These are phyloP conservation scores for Coreoperca whiteheadi DNA, from an alignment of 2,113 vertebrate species.

Conservation along the genomic window DNA sequence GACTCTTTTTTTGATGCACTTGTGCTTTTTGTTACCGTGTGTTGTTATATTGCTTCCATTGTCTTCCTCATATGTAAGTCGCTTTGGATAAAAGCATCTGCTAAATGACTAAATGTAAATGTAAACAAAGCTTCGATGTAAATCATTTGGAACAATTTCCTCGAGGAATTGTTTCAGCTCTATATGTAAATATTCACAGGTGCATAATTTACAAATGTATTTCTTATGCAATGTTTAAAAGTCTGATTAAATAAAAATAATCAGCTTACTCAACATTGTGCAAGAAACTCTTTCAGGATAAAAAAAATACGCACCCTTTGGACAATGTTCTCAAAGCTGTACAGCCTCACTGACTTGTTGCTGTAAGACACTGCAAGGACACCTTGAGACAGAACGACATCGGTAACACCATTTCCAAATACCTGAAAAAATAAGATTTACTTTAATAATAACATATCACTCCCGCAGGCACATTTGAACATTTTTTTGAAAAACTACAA, in stretches of 20 bases:
- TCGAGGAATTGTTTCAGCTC: too few relatives aligned
- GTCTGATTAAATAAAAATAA: neutral
- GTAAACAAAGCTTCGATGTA: too few relatives aligned
- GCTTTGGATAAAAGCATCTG: too few relatives aligned
- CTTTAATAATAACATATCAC: neutral
- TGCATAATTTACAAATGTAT: neutral
- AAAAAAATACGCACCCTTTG: conserved; percentile 85
- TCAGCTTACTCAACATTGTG: neutral
- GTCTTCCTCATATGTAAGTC: too few relatives aligned
- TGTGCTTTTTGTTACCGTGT: too few relatives aligned
- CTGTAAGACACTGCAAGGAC: conserved; percentile 93
- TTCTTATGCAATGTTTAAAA: neutral
- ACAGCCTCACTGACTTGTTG: conserved; percentile 91
- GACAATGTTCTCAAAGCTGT: conserved; percentile 92
- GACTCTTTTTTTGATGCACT: too few relatives aligned
- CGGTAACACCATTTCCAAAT: conserved; percentile 91
- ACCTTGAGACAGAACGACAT: conserved; percentile 92
- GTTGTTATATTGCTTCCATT: too few relatives aligned
- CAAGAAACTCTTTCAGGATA: neutral
- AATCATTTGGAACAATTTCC: too few relatives aligned
- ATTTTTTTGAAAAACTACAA: neutral
- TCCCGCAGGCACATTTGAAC: neutral
- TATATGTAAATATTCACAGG: neutral
- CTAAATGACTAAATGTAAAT: too few relatives aligned
- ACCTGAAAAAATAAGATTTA: conserved; percentile 81